Conservation (phyloP, 1,140 invertebrate genomes). For the Drosophila virilis region DNA sequence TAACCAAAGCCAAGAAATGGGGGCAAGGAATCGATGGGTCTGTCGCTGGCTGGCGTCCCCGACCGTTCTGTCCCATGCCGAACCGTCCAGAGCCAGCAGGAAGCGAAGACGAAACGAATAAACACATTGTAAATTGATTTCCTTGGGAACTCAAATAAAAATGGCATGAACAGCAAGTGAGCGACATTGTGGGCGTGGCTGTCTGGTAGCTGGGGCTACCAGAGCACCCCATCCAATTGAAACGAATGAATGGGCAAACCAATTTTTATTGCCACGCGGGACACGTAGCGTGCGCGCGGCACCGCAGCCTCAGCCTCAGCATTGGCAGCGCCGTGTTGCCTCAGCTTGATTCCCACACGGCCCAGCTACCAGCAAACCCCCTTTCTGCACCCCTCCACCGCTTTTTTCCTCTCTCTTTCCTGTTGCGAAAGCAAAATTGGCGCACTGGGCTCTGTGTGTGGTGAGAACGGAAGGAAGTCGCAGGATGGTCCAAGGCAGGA, state of each 20-base stretch:
- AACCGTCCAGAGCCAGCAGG: conserved; percentile 25
- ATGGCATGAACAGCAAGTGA: conserved; percentile 81
- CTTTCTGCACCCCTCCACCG: neutral
- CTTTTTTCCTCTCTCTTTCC: conserved; percentile 34
- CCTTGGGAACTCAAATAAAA: conserved; percentile 83
- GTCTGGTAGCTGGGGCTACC: conserved; percentile 7
- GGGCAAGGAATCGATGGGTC: conserved; percentile 44
- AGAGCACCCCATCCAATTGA: conserved; percentile 56
- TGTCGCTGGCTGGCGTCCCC: conserved; percentile 3
- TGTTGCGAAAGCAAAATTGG: conserved; percentile 66
- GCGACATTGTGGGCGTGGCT: conserved; percentile 50
- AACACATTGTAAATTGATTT: conserved; percentile 83
- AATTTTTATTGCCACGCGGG: conserved; percentile 83
- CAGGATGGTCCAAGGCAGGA: conserved; percentile 22
- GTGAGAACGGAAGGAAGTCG: conserved; percentile 68
- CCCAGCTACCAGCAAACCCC: conserved; percentile 11
- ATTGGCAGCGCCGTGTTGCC: conserved; percentile 45
- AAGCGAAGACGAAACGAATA: conserved; percentile 76
- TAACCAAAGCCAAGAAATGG: conserved; percentile 51
- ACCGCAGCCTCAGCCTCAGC: conserved; percentile 49
- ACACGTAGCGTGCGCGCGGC: conserved; percentile 65
- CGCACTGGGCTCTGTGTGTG: conserved; percentile 50
- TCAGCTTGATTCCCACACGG: conserved; percentile 67
- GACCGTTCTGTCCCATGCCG: neutral
- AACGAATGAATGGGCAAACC: conserved; percentile 83